Percentiles rank a stretch among this genome's conserved stretches.
These are phyloP conservation scores for Melikaiella ostensackeni DNA, from an alignment of 2,888 invertebrate species.

Conservation along the genomic window DNA sequence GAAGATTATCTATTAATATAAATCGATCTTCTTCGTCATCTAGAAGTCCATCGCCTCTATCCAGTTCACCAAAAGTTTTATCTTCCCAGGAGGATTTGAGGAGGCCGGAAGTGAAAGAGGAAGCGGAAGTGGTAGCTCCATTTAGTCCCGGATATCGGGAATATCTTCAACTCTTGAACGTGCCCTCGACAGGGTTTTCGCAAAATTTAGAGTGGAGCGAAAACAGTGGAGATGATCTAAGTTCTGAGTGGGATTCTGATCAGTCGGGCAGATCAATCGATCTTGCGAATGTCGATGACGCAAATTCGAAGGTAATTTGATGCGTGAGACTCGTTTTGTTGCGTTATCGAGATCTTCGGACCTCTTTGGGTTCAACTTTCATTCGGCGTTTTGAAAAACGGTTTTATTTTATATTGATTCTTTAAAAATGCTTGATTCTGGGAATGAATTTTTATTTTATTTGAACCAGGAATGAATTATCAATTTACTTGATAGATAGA, in stretches of 20 bases:
- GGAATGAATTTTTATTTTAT: neutral
- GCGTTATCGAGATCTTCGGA: neutral
- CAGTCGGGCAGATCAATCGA: constrained; percentile 58
- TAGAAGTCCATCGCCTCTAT: constrained; percentile 69
- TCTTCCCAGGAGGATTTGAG: constrained; percentile 40
- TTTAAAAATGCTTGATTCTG: neutral
- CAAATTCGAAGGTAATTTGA: constrained; percentile 51
- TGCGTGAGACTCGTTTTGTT: constrained; percentile 15
- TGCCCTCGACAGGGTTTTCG: constrained; percentile 78
- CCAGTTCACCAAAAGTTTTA: constrained; percentile 39
- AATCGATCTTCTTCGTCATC: constrained; percentile 70
- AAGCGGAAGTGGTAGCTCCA: constrained; percentile 40
- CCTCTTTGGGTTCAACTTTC: neutral
- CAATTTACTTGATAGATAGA: too few relatives aligned
- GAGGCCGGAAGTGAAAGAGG: constrained; percentile 42
- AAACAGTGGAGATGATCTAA: constrained; percentile 93
- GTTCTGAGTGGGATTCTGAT: constrained; percentile 95
- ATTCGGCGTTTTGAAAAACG: neutral
- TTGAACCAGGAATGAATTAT: too few relatives aligned
- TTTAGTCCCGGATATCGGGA: constrained; percentile 83
- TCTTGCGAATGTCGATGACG: constrained; percentile 41
- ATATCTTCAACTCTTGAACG: constrained; percentile 87
- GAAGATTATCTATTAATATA: constrained; percentile 57
- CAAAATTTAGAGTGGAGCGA: constrained; percentile 89
- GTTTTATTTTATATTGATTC: neutral